Conservation (phyloP, 2,113 vertebrate genomes). For the Catharus bicknelli region DNA sequence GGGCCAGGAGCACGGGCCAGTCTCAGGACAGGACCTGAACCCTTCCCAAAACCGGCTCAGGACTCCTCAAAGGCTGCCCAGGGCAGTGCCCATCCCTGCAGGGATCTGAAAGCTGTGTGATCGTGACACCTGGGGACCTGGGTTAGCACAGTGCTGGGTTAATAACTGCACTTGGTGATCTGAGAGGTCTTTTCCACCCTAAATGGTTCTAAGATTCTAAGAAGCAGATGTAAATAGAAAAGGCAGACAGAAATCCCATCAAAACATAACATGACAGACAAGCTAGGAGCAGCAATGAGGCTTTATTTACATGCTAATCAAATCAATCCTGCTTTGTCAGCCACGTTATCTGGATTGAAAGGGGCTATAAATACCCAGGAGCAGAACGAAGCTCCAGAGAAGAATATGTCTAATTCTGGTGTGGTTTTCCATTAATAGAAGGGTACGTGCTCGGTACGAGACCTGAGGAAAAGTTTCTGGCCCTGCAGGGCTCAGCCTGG, state of each 20-base stretch:
- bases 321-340: constrained; percentile 58
- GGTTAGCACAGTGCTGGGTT: background rate
- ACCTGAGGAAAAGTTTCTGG: background rate
- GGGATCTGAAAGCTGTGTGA: background rate
- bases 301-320: constrained; percentile 62
- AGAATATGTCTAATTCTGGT: background rate
- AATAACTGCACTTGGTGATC: background rate
- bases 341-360: constrained; percentile 35
- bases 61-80: background rate
- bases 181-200: background rate
- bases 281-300: constrained; percentile 19
- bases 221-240: constrained; percentile 25
- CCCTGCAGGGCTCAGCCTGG: background rate
- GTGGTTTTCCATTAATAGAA: background rate
- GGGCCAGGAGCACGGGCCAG: background rate
- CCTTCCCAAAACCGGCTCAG: background rate
- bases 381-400: constrained; percentile 28
- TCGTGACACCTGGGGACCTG: background rate
- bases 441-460: background rate
- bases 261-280: constrained; percentile 29
- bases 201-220: background rate
- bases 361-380: constrained; percentile 37
- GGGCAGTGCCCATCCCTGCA: background rate
- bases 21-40: background rate
- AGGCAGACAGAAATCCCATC: constrained; percentile 47